Base-by-base conservation (phyloP, 2,797 vertebrate genomes). In the Setipinna tenuifilis region DNA sequence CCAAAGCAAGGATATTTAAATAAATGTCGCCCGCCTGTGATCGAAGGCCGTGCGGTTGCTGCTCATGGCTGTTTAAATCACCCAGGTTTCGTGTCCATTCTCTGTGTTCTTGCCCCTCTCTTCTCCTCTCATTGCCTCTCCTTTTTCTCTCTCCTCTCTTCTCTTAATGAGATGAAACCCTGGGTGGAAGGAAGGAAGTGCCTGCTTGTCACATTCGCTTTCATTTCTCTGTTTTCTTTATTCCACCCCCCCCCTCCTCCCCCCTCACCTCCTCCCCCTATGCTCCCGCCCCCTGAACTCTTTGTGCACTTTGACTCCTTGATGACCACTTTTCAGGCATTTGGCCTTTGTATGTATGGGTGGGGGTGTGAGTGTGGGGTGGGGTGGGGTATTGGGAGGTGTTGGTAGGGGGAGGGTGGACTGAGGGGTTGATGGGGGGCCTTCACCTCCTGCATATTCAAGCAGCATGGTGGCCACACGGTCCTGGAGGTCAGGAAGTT, bases 221-320 rank as follows among this genome's bases (percentile, higher is more conserved):
- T 84, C 87, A 88, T 86, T 58, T 80, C 48, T 61, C 48, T 75
- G 21, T 48, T 83, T 41, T 89, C 91, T 91, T 90, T 85, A 68
- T 92, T 90, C 86, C 85, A 90, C 90, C 90, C 94, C 94, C 91
- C 92, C 88, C 71, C 83, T 84, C 82, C 88, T 82, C 83, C 85
- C 61, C 90, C 59, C 91, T 87, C 90, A 19, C 91, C 85, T 87
- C 90, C 88, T 5, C 14, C 86, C 50, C 84, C 88, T 88, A 54
- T 54, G 14, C 50, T 83, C 88, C 86, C 58, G 88, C 93, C 88
- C 90, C 83, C 87, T 95, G 95, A 95, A 95, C 95, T 95, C 93
- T 91, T 65, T 16, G 19, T 88, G 93, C 92, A 93, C 95, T 94
- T 90, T 95, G 94, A 95, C 94, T 94, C 85, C 82, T 91, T 84